Conservation (phyloP, 2,113 vertebrate species). For the Hystrix brachyura region DNA sequence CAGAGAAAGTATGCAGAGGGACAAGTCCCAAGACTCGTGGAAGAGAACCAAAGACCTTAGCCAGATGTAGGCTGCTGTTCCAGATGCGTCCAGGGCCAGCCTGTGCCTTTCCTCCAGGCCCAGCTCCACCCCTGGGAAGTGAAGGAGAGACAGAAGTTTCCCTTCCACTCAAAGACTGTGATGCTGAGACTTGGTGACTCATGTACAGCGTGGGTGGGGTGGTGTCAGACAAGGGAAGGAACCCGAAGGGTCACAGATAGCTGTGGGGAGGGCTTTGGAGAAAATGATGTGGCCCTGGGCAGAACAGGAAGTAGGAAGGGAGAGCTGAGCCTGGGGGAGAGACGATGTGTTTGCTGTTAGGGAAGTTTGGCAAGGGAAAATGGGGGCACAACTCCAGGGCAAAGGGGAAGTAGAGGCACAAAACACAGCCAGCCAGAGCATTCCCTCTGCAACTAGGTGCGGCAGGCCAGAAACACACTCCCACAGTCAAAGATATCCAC, state of each 20-base stretch:
- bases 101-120: not conserved
- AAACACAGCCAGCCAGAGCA: not conserved
- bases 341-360: not conserved
- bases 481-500: not conserved
- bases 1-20: not conserved
- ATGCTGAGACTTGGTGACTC: constrained; percentile 40
- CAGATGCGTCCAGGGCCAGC: not conserved
- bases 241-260: not conserved
- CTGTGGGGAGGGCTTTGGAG: not conserved
- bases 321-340: not conserved
- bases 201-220: not conserved
- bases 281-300: not conserved
- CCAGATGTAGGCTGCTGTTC: not conserved
- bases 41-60: not conserved
- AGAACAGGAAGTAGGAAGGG: constrained; percentile 22
- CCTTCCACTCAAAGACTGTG: not conserved
- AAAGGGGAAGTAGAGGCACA: no score
- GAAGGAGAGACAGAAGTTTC: not conserved
- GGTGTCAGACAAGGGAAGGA: constrained; percentile 20
- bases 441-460: fast-evolving
- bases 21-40: fast-evolving
- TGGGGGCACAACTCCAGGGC: not conserved
- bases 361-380: not conserved
- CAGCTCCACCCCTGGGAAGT: not conserved
- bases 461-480: not conserved